Base-by-base conservation (phyloP, 2,797 vertebrate species). In the Helicolenus hilgendorfi region DNA sequence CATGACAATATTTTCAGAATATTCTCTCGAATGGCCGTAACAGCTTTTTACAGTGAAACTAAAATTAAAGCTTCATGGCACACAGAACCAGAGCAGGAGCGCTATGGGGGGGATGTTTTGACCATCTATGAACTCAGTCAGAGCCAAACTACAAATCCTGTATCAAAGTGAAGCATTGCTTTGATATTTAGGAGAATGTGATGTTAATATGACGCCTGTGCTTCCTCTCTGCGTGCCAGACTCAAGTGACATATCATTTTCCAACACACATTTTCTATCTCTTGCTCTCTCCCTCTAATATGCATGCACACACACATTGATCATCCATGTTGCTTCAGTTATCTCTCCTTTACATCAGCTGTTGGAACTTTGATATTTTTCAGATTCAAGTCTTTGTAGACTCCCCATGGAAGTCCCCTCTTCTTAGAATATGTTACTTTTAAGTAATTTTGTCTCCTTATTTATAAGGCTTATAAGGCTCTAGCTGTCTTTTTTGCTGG, bases 141-240 rank as follows among this genome's bases (percentile, higher is more conserved):
- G 63, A 81, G 41, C n/a, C 9, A 80, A 77, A 63, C 33, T 88
- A 71, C 72, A 85, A 88, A 87, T 77, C 49, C 41, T 24, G 13
- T 27, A 77, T 87, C 71, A 85, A 86, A 92, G 71, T 38, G 62
- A 77, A 58, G 31, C 60, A 31, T 1, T 15, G 49, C 69, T 79
- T 77, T 85, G 24, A 84, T 79, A 79, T 81, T 77, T 29, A 56
- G 87, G 49, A 84, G 31, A 84, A 75, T 68, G 45, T 45, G 22
- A 45, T 41, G 41, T 41, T 77, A 86, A 69, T 81, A 38, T n/a
- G 38, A 83, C 1, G 8, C 11, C 2, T 26, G 13, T 33, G 59
- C 60, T 68, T 81, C 18, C n/a, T 58, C 41, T 67, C 68, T 86
- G 45, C 4, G 4, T 38, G 79, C 67, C 63, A 86, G 56, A 83